phyloP scores from a whole-genome alignment of 2,113 vertebrate species.

The Ptilonorhynchus violaceus region DNA sequence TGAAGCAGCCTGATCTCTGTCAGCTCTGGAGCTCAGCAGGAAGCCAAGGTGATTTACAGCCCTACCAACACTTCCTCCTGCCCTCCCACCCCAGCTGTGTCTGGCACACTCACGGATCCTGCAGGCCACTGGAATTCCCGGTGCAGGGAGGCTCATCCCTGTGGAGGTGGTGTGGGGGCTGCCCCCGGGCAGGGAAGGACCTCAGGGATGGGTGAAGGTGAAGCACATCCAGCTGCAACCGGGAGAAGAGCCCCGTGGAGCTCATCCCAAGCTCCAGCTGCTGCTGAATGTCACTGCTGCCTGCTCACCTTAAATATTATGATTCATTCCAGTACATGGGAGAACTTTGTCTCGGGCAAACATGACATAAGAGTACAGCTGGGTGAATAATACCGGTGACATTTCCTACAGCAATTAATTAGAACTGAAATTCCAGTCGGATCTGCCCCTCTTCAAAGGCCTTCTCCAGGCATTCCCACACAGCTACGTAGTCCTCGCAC shows the following conservation, averaged over 20 bases:
- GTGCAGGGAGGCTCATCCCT: neutral
- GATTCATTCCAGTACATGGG: conserved; percentile 33
- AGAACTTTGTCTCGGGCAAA: conserved; percentile 61
- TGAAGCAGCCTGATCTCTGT: neutral
- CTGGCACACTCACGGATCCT: rapidly evolving
- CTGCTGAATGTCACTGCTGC: neutral
- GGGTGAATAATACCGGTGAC: conserved; percentile 49
- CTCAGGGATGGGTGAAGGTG: neutral
- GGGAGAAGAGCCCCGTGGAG: neutral
- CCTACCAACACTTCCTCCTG: neutral
- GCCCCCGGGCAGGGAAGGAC: neutral
- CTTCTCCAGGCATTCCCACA: conserved; percentile 61
- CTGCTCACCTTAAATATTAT: conserved; percentile 16
- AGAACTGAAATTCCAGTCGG: conserved; percentile 51
- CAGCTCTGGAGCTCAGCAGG: neutral
- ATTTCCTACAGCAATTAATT: conserved; percentile 61
- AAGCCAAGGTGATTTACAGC: conserved; percentile 13
- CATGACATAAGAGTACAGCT: conserved; percentile 44
- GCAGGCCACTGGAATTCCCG: neutral
- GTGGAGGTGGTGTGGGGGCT: rapidly evolving
- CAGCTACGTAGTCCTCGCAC: neutral
- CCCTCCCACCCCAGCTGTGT: neutral
- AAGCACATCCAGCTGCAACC: neutral
- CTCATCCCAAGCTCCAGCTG: neutral
- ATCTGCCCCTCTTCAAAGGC: conserved; percentile 49